A percentile compares a stretch with the other conserved stretches of the same genome.
Conservation (phyloP, 2,888 invertebrate species). For the Troides aeacus region DNA sequence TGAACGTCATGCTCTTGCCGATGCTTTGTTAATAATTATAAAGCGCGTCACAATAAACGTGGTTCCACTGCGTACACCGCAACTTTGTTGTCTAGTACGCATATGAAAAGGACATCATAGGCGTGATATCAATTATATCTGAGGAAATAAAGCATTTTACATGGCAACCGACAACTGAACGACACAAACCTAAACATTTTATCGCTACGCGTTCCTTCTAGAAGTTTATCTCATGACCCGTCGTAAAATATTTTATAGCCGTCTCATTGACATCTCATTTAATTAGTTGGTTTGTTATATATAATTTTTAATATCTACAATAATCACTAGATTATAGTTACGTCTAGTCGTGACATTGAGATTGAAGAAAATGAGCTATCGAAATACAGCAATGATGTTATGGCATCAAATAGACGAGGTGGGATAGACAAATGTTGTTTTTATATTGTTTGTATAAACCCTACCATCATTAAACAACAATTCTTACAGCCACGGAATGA, state of each 20-base stretch:
- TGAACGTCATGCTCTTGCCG: too few species aligned
- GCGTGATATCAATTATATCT: neutral
- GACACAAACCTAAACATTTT: neutral
- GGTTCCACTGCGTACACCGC: too few species aligned
- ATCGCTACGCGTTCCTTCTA: conserved; percentile 7
- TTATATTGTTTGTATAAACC: too few species aligned
- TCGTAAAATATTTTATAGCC: conserved; percentile 22
- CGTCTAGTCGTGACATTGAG: neutral
- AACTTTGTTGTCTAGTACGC: neutral
- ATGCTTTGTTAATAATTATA: too few species aligned
- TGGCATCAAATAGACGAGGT: too few species aligned
- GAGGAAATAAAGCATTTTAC: neutral
- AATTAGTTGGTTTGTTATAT: neutral
- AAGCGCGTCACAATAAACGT: too few species aligned
- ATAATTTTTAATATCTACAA: neutral
- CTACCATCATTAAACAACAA: too few species aligned
- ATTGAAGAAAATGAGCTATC: too few species aligned
- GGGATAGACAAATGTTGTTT: too few species aligned
- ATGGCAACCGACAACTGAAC: neutral
- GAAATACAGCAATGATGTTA: too few species aligned
- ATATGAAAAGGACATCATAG: neutral
- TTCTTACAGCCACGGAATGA: too few species aligned
- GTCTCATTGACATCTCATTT: conserved; percentile 1
- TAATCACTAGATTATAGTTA: neutral
- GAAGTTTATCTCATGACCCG: conserved; percentile 23